phyloP scores from a whole-genome alignment of 2,113 vertebrate genomes.

The Calidris pygmaea region DNA sequence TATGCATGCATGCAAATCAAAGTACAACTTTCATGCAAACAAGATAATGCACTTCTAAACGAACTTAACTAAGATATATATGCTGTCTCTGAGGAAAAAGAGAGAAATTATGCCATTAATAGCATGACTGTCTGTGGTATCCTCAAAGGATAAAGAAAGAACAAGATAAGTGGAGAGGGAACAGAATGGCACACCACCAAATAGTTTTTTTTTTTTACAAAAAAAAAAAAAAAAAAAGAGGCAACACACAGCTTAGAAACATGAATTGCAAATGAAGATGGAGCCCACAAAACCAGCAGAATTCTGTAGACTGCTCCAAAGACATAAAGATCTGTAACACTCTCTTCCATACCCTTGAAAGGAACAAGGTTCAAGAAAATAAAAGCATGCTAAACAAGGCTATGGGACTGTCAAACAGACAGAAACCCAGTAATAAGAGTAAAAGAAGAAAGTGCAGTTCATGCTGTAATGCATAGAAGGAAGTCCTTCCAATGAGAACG shows the following conservation, averaged over 20 bases:
- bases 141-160: conserved; percentile 28
- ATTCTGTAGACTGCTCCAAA: not conserved
- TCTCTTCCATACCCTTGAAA: not conserved
- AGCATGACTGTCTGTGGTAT: not conserved
- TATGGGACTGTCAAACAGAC: not conserved
- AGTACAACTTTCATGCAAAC: conserved; percentile 27
- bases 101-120: conserved; percentile 4
- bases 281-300: not conserved
- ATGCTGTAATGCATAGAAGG: not conserved
- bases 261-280: not conserved
- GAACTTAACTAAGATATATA: not conserved
- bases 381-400: not conserved
- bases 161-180: not conserved
- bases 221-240: not conserved
- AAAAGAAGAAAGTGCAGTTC: not conserved
- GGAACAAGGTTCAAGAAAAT: not conserved
- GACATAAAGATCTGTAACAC: not conserved
- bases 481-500: not conserved
- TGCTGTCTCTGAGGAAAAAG: not conserved
- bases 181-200: not conserved
- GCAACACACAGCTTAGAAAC: not conserved
- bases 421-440: not conserved
- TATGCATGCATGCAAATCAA: conserved; percentile 32
- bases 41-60: not conserved
- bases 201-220: not conserved